A percentile compares a stretch with the other conserved stretches of the same genome.
These are phyloP conservation scores for Tipula unca DNA, from an alignment of 2,888 invertebrate genomes.

Conservation along the genomic window DNA sequence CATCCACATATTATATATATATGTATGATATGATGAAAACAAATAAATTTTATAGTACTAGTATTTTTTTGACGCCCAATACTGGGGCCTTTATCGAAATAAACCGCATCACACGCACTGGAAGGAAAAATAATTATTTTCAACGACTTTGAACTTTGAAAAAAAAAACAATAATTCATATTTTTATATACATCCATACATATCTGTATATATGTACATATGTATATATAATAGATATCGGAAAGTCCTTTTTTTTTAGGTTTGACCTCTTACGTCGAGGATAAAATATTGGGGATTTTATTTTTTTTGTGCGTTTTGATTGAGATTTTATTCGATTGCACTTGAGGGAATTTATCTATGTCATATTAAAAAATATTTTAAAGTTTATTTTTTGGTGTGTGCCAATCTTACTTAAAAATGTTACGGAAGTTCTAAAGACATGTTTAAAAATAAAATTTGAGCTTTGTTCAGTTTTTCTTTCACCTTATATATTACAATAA, in stretches of 20 bases:
- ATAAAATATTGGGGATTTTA: background rate
- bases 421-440: background rate
- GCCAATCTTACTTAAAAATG: background rate
- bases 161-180: background rate
- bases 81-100: background rate
- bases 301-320: background rate
- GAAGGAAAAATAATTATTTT: background rate
- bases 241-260: background rate
- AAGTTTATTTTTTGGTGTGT: background rate
- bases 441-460: background rate
- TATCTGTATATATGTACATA: no score
- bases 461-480: no score
- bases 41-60: background rate
- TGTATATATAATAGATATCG: background rate
- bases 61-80: background rate
- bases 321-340: conserved; percentile 14
- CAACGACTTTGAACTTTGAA: conserved; percentile 2
- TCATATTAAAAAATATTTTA: background rate
- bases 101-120: background rate
- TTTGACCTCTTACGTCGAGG: background rate
- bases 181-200: background rate
- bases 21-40: background rate
- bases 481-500: no score
- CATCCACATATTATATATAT: background rate
- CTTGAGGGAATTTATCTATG: background rate